Percentiles rank a stretch among this genome's conserved stretches.
Conservation (phyloP, 1,140 invertebrate species). For the Elymnias hypermnestra region DNA sequence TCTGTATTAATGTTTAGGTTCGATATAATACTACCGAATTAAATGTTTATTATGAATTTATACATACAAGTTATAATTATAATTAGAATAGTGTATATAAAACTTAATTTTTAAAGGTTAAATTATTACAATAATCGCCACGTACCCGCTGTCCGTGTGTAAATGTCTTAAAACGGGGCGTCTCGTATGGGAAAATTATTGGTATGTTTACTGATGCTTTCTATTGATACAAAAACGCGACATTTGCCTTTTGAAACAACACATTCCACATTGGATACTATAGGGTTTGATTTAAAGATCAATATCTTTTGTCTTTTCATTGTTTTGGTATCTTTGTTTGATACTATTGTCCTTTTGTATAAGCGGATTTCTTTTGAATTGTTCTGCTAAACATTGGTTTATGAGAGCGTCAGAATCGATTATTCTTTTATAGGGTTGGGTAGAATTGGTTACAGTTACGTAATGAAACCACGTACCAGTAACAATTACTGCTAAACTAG, state of each 20-base stretch:
- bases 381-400: slow-evolving; percentile 29
- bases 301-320: background rate
- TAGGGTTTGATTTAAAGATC: background rate
- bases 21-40: no score
- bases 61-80: no score
- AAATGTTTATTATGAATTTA: no score
- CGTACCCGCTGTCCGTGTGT: background rate
- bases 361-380: slow-evolving; percentile 28
- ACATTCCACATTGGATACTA: background rate
- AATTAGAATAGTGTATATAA: no score
- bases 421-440: slow-evolving; percentile 12
- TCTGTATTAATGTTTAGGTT: no score
- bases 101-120: no score
- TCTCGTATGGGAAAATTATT: slow-evolving; percentile 53
- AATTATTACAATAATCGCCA: background rate
- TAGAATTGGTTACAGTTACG: background rate
- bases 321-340: slow-evolving; percentile 16
- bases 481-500: no score
- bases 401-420: slow-evolving; percentile 19
- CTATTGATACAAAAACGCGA: slow-evolving; percentile 24
- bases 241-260: slow-evolving; percentile 1
- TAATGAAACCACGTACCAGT: no score
- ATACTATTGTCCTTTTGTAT: slow-evolving; percentile 30
- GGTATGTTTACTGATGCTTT: slow-evolving; percentile 38
- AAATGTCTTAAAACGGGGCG: slow-evolving; percentile 4